Percentiles rank a stretch among this genome's conserved stretches.
Evolutionary conservation across 2,888 invertebrate species (phyloP).

Genomic region (Andrena dorsata): DNA sequence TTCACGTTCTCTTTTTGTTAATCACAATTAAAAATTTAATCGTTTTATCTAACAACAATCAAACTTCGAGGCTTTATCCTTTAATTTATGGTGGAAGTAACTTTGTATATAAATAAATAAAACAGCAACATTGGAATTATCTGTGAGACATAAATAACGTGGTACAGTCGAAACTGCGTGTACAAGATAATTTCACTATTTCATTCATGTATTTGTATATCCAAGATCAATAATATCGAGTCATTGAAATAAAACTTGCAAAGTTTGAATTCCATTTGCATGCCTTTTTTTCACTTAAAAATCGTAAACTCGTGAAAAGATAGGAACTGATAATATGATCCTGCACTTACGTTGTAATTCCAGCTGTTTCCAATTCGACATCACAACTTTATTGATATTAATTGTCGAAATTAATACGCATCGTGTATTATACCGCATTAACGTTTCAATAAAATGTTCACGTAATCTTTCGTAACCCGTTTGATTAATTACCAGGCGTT

Average conservation of each 20-base stretch:
- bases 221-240: background rate
- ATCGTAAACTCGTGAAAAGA: background rate
- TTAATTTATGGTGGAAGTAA: too few relatives aligned
- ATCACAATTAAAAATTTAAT: too few relatives aligned
- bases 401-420: conserved; percentile 18
- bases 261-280: background rate
- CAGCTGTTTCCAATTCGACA: background rate
- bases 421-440: conserved; percentile 3
- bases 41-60: too few relatives aligned
- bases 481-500: conserved; percentile 47
- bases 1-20: too few relatives aligned
- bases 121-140: too few relatives aligned
- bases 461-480: conserved; percentile 40
- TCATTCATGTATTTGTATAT: background rate
- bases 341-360: background rate
- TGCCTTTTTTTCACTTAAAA: background rate
- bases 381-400: background rate
- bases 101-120: too few relatives aligned
- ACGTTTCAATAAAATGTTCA: conserved; percentile 28
- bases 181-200: background rate
- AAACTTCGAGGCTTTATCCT: too few relatives aligned
- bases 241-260: background rate
- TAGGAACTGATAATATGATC: background rate
- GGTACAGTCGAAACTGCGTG: too few relatives aligned
- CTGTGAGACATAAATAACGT: too few relatives aligned